Evolutionary conservation across 2,797 vertebrate species (phyloP).

Genomic region (Dendrocincla fuliginosa): DNA sequence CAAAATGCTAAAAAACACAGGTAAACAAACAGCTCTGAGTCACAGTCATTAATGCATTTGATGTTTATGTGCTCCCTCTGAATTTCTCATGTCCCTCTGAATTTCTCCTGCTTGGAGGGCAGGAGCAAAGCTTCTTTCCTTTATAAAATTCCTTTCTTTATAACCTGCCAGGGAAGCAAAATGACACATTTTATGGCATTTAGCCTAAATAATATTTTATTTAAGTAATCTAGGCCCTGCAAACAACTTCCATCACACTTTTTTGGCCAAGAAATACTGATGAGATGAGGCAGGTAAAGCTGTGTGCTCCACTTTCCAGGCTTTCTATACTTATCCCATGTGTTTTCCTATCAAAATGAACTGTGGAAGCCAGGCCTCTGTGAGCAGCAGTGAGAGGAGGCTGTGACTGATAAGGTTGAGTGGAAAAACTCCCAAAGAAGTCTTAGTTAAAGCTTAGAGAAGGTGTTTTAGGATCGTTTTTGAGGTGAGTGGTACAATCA

Average conservation of each 20-base stretch:
- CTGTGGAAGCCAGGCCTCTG: not conserved
- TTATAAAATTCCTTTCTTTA: not conserved
- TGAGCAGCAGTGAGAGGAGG: not conserved
- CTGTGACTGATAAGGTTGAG: not conserved
- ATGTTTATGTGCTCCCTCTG: not conserved
- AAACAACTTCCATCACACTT: not conserved
- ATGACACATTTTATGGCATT: not conserved
- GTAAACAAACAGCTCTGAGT: not conserved
- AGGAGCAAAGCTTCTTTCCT: not conserved
- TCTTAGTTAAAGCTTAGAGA: not conserved
- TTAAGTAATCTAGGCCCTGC: not conserved
- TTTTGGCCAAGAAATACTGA: not conserved
- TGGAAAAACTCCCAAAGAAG: not conserved
- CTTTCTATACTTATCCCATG: accelerated
- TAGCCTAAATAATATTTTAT: not conserved
- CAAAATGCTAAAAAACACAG: not conserved
- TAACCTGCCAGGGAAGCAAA: not conserved
- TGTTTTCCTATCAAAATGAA: not conserved
- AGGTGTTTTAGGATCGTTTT: not conserved
- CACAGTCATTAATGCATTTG: not conserved
- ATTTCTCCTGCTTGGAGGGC: not conserved
- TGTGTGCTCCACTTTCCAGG: not conserved
- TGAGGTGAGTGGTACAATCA: not conserved
- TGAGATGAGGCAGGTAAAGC: not conserved
- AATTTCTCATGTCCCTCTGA: not conserved